Percentiles rank a stretch among this genome's conserved stretches.
Conservation (phyloP, 2,888 invertebrate genomes). For the Lycia hirtaria region DNA sequence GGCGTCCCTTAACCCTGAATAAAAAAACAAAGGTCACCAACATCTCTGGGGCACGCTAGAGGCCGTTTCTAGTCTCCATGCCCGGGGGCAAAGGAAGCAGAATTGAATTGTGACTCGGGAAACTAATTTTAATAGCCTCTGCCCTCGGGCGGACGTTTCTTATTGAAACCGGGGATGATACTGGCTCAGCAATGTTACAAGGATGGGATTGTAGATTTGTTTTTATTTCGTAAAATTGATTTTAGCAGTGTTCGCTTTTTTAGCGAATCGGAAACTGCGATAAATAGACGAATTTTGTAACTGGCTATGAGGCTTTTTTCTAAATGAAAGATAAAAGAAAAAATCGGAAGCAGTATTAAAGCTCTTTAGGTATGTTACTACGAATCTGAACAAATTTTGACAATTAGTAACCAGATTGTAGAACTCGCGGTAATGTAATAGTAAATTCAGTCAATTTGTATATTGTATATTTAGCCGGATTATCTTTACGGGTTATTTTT, state of each 20-base stretch:
- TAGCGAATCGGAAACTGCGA: not conserved
- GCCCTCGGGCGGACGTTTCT: slow-evolving; percentile 45
- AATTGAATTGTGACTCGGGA: slow-evolving; percentile 63
- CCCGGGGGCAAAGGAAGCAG: slow-evolving; percentile 28
- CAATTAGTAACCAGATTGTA: too few relatives aligned
- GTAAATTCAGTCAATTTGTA: too few relatives aligned
- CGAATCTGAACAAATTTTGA: too few relatives aligned
- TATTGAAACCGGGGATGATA: slow-evolving; percentile 33
- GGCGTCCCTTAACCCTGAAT: slow-evolving; percentile 22
- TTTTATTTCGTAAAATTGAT: not conserved
- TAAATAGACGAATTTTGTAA: not conserved
- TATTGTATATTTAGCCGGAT: too few relatives aligned
- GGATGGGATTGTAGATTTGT: slow-evolving; percentile 12
- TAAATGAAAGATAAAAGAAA: too few relatives aligned
- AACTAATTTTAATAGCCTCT: slow-evolving; percentile 65
- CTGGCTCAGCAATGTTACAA: slow-evolving; percentile 2
- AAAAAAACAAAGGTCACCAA: slow-evolving; percentile 26
- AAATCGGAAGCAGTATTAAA: too few relatives aligned
- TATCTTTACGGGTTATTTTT: too few relatives aligned
- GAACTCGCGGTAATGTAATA: too few relatives aligned
- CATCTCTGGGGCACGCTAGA: slow-evolving; percentile 5
- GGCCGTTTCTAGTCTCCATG: not conserved
- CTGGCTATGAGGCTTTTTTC: not conserved
- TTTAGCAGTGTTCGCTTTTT: not conserved
- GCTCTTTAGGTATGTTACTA: too few relatives aligned